Evolutionary conservation across 1,140 invertebrate species (phyloP).

Genomic region (Diplogasteroides magnus): DNA sequence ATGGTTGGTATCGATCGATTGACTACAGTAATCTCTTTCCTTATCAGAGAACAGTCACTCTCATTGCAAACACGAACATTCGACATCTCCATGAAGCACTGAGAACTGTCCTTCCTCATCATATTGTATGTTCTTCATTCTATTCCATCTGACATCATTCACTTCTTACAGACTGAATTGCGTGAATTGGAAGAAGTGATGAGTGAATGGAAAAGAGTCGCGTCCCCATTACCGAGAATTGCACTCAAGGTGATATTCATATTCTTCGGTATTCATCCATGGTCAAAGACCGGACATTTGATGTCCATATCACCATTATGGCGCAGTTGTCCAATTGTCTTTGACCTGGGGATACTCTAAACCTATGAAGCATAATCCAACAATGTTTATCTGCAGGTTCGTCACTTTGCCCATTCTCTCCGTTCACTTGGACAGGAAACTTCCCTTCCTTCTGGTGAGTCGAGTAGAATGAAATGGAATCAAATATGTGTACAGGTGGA

Average conservation of each 20-base stretch:
- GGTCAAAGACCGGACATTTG: too few species aligned
- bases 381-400: neutral
- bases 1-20: neutral
- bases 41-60: conserved; percentile 16
- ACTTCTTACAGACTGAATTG: neutral
- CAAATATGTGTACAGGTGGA: too few species aligned
- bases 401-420: neutral
- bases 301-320: too few species aligned
- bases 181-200: neutral
- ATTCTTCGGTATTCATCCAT: too few species aligned
- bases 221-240: neutral
- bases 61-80: conserved; percentile 23
- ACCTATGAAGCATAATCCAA: neutral
- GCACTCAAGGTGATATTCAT: neutral
- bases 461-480: too few species aligned
- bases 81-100: conserved; percentile 21
- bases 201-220: neutral
- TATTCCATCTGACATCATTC: neutral
- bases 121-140: neutral
- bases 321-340: too few species aligned
- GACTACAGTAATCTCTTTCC: neutral
- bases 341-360: too few species aligned
- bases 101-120: neutral
- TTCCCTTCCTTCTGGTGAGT: neutral
- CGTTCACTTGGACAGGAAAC: neutral